Percentiles rank a stretch among this genome's conserved stretches.
Conservation (phyloP, 1,140 invertebrate genomes). For the Scylla paramamosain region DNA sequence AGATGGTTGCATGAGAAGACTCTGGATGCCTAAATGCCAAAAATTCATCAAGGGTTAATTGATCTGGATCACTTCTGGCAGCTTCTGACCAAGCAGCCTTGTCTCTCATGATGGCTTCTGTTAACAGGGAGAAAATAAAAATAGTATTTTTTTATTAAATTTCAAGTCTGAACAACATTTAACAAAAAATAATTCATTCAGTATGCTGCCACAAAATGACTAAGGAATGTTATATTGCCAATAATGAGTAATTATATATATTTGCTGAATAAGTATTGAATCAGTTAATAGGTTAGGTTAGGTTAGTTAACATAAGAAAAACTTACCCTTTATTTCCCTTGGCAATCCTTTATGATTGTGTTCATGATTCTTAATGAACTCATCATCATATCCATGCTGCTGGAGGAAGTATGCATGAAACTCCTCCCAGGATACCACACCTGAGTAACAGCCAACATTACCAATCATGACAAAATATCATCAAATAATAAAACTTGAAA, state of each 20-base stretch:
- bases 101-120: slow-evolving; percentile 70
- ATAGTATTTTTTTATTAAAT: not conserved
- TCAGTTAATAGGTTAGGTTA: not conserved
- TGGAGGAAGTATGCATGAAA: slow-evolving; percentile 63
- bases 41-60: slow-evolving; percentile 67
- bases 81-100: slow-evolving; percentile 69
- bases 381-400: slow-evolving; percentile 64
- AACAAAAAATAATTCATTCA: too few species aligned
- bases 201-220: too few species aligned
- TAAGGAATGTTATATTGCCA: too few species aligned
- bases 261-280: not conserved
- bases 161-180: not conserved
- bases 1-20: slow-evolving; percentile 68
- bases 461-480: not conserved
- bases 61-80: slow-evolving; percentile 59
- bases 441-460: slow-evolving; percentile 11
- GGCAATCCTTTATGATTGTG: slow-evolving; percentile 65
- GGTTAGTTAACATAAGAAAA: too few species aligned
- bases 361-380: slow-evolving; percentile 60
- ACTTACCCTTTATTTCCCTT: slow-evolving; percentile 65
- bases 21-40: slow-evolving; percentile 70
- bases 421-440: slow-evolving; percentile 69
- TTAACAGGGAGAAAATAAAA: not conserved
- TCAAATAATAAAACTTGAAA: not conserved
- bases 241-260: not conserved